Base-by-base conservation (phyloP, 2,113 vertebrate species). In the Aptenodytes patagonicus region DNA sequence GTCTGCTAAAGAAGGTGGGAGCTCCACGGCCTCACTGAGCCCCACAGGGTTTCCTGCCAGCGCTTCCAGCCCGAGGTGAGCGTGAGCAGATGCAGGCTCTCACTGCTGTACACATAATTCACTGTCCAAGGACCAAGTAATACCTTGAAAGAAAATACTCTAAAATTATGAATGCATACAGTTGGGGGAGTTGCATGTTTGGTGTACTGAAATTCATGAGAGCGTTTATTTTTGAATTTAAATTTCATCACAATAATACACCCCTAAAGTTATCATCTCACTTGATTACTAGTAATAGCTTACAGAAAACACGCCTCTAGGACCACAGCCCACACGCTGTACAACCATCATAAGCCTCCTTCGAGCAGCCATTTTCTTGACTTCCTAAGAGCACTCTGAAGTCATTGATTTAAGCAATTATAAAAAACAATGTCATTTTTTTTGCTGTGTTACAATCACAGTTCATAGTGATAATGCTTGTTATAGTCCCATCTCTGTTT, bases 31-130 rank as follows among this genome's bases (percentile, higher is more conserved):
- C 89, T 24, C 1, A 1, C 87, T 21, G 75, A 90, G 90, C 77
- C 73, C 49, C 0, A 1, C 20, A 31, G 60, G 49, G 31, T 58
- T 91, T 91, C 75, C 93, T 64, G 87, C 69, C 92, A 75, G 88
- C 0, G 42, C 77, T 87, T 66, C 90, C 82, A 91, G 61, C 52
- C 57, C 0, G 1, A 96, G 94, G 97, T 86, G 97, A 93, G 68
- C 0, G 4, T 95, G 93, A 97, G 93, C 70, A 90, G 66, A 91
- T 5, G 13, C 95, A 97, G 95, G 72, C 38, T 64, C 86, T 54
- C 83, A 8, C 6, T 11, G 3, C 19, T 9, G 24, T 8, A 38
- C 66, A 26, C 46, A 3, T 29, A 19, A 69, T 13, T 79, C 95
- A 79, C 61, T 71, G 60, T 26, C 81, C 4, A 5, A 90, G 46